Evolutionary conservation across 2,888 invertebrate genomes (phyloP).

Genomic region (Thelaira solivaga): DNA sequence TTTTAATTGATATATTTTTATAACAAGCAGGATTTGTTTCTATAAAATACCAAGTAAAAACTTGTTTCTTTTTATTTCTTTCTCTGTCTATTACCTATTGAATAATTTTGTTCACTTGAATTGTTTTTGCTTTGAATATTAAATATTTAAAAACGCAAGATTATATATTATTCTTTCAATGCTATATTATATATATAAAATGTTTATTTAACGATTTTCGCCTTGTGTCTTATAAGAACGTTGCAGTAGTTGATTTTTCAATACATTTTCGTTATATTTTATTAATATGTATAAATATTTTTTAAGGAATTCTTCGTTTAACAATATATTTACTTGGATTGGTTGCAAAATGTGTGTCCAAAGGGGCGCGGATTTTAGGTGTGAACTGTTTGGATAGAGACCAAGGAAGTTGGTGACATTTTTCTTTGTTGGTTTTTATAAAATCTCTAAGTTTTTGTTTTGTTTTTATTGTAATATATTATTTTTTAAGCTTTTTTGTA

Average conservation of each 20-base stretch:
- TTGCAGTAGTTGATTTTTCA: conserved; percentile 11
- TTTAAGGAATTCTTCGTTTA: conserved; percentile 31
- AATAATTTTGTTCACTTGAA: conserved; percentile 27
- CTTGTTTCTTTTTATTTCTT: not conserved
- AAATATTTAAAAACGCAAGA: conserved; percentile 23
- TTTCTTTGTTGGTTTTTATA: conserved; percentile 15
- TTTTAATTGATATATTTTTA: not conserved
- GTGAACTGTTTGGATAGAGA: not conserved
- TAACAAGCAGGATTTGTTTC: conserved; percentile 27
- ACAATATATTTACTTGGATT: conserved; percentile 39
- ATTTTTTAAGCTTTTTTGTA: conserved; percentile 40
- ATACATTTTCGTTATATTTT: conserved; percentile 22
- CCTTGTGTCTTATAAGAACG: conserved; percentile 7
- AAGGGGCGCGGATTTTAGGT: not conserved
- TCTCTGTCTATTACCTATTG: conserved; percentile 5
- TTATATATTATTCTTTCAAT: conserved; percentile 11
- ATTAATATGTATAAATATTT: conserved; percentile 27
- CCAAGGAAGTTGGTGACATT: not conserved
- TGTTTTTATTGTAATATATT: conserved; percentile 35
- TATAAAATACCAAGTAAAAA: conserved; percentile 9
- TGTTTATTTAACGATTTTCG: conserved; percentile 20
- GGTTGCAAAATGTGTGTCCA: not conserved
- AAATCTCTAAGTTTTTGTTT: conserved; percentile 14
- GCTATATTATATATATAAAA: conserved; percentile 24
- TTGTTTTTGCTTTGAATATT: conserved; percentile 5